Evolutionary conservation across 1,140 invertebrate genomes (phyloP).

Genomic region (Dolichoris vasculosae): DNA sequence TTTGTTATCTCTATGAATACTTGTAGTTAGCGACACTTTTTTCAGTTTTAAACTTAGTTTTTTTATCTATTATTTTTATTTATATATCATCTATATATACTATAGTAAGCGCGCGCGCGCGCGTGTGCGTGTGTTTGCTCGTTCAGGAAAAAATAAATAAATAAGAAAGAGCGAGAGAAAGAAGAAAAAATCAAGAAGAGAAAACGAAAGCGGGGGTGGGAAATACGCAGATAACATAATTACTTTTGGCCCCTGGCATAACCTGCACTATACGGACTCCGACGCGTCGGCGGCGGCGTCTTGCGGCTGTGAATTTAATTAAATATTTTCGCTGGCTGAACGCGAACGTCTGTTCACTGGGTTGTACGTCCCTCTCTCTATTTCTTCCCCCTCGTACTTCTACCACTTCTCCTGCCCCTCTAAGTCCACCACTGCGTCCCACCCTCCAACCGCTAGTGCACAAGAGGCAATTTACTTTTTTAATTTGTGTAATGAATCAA

Average conservation of each 20-base stretch:
- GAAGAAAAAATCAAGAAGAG: conserved; percentile 31
- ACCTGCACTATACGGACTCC: conserved; percentile 39
- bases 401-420: neutral
- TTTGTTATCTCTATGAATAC: neutral
- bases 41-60: neutral
- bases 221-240: conserved; percentile 53
- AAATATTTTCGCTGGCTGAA: conserved; percentile 53
- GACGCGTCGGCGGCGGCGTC: conserved; percentile 46
- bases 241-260: conserved; percentile 52
- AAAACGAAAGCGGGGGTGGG: conserved; percentile 40
- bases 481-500: conserved; percentile 55
- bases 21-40: neutral
- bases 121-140: neutral
- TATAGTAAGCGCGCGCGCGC: too few species aligned
- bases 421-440: neutral
- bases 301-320: conserved; percentile 54
- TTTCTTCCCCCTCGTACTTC: neutral
- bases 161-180: conserved; percentile 8
- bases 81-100: too few species aligned
- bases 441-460: conserved; percentile 3
- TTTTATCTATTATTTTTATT: too few species aligned
- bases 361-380: neutral
- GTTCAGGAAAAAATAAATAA: conserved; percentile 46
- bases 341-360: conserved; percentile 31
- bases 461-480: conserved; percentile 54